phyloP scores from a whole-genome alignment of 2,113 vertebrate species.

The Murina feae region DNA sequence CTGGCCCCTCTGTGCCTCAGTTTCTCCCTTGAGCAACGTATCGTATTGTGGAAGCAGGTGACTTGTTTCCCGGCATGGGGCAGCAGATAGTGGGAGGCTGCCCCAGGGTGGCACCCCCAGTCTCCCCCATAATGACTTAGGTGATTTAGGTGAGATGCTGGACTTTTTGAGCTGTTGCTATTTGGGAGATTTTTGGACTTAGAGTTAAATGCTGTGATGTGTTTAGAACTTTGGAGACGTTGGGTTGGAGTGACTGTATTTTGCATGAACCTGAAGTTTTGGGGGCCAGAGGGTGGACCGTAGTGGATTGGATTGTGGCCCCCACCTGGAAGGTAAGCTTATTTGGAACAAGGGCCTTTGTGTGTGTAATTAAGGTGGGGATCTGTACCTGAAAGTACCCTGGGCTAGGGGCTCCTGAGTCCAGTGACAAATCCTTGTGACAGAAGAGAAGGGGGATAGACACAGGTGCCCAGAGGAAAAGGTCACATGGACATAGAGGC shows the following conservation, averaged over 20 bases:
- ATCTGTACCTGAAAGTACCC: neutral
- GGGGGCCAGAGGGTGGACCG: neutral
- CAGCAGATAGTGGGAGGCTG: neutral
- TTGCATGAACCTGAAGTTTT: neutral
- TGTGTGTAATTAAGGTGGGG: neutral
- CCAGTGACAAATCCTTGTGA: neutral
- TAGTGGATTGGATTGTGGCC: neutral
- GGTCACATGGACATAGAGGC: rapidly evolving
- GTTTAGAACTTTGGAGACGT: neutral
- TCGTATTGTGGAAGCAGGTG: neutral
- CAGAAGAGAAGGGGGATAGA: neutral
- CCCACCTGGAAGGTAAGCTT: neutral
- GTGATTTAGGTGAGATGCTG: rapidly evolving
- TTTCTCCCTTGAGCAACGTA: neutral
- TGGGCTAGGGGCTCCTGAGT: neutral
- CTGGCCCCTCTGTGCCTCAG: neutral
- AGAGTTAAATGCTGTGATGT: no score
- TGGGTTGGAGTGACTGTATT: neutral
- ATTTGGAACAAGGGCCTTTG: neutral
- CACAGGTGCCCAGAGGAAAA: neutral
- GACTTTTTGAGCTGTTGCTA: neutral
- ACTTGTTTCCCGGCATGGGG: neutral
- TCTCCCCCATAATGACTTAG: neutral
- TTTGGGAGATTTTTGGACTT: neutral
- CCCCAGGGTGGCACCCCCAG: neutral